These are phyloP conservation scores for Elanus axillaris DNA, from an alignment of 2,113 vertebrate species.

Conservation along the genomic window DNA sequence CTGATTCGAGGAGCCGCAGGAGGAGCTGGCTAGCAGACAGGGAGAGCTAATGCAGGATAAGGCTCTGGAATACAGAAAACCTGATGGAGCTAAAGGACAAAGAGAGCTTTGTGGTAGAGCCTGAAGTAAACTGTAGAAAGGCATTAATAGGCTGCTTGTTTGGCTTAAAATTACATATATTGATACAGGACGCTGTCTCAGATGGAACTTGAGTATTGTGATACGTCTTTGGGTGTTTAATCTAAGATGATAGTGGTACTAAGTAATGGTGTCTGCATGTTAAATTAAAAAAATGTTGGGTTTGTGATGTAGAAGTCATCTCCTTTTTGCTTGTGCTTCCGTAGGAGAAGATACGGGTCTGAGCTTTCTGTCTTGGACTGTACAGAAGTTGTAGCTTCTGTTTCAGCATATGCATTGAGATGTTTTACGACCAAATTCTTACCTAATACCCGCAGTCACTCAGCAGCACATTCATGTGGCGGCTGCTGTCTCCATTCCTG, in stretches of 20 bases:
- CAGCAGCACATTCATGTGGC: accelerated
- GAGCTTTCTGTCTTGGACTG: background rate
- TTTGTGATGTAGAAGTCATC: background rate
- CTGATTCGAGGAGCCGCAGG: background rate
- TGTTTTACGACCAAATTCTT: background rate
- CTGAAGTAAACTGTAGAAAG: background rate
- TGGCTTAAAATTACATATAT: background rate
- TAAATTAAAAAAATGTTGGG: background rate
- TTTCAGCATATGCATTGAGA: background rate
- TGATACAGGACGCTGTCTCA: background rate
- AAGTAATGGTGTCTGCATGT: background rate
- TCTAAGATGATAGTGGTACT: background rate
- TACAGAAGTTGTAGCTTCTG: background rate
- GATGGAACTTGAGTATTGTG: background rate
- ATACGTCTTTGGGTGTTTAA: background rate
- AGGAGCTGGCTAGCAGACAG: background rate
- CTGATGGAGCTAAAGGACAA: background rate
- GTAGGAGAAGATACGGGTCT: background rate
- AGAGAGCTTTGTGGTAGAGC: background rate
- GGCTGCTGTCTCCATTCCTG: background rate
- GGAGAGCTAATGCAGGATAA: background rate
- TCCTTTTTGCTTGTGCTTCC: background rate
- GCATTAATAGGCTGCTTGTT: slow-evolving; percentile 3
- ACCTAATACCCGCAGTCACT: accelerated
- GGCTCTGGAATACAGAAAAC: background rate